These are phyloP conservation scores for Dyspetes luteomarginatus DNA, from an alignment of 2,888 invertebrate genomes.

Conservation along the genomic window DNA sequence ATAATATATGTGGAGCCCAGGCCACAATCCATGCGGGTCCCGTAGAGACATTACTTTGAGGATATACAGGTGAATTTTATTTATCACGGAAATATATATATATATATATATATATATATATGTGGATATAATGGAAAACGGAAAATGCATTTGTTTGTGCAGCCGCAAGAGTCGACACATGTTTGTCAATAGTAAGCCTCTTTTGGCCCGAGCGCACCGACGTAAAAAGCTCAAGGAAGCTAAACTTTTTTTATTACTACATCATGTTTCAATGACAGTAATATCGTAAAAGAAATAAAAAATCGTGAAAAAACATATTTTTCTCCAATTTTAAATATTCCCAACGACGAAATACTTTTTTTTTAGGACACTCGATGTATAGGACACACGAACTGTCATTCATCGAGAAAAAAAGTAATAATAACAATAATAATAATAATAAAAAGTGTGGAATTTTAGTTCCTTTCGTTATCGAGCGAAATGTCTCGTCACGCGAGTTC, in stretches of 20 bases:
- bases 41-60: not conserved
- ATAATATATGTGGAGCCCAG: no score
- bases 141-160: constrained; percentile 50
- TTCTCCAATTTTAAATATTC: constrained; percentile 12
- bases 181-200: constrained; percentile 50
- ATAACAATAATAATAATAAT: not conserved
- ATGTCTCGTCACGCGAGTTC: not conserved
- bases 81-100: not conserved
- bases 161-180: constrained; percentile 19
- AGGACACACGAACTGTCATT: constrained; percentile 3
- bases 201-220: constrained; percentile 31
- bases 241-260: not conserved
- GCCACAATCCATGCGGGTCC: no score
- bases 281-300: not conserved
- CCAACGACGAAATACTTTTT: not conserved
- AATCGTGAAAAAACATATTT: constrained; percentile 22
- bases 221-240: constrained; percentile 29
- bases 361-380: not conserved
- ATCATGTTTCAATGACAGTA: constrained; percentile 14
- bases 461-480: no score
- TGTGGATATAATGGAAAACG: no score
- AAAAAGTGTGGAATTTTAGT: constrained; percentile 33
- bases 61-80: not conserved
- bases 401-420: constrained; percentile 11
- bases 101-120: constrained; percentile 4